Percentiles rank a stretch among this genome's conserved stretches.
Conservation (phyloP, 1,140 invertebrate species). For the Nasonia longicornis region DNA sequence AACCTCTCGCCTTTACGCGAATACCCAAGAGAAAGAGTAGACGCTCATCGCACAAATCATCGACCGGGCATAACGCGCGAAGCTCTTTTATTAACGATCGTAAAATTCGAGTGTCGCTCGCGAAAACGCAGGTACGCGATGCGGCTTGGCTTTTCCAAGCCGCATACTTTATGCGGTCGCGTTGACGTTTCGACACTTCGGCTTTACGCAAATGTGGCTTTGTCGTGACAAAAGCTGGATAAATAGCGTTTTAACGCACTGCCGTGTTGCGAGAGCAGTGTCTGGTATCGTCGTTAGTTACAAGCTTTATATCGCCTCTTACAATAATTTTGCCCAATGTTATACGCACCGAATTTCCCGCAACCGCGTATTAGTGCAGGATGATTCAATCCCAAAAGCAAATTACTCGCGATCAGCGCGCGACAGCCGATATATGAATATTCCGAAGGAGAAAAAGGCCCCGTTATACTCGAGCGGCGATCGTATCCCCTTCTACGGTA, state of each 20-base stretch:
- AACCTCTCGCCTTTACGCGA: not conserved
- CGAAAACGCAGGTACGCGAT: too few species aligned
- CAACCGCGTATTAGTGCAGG: too few species aligned
- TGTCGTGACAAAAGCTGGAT: not conserved
- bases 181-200: not conserved
- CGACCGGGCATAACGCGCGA: not conserved
- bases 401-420: not conserved
- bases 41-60: conserved; percentile 26
- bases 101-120: conserved; percentile 4
- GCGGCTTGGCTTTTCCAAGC: too few species aligned
- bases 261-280: not conserved
- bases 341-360: too few species aligned
- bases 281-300: not conserved
- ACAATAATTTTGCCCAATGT: too few species aligned
- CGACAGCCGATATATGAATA: not conserved
- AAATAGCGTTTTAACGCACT: not conserved
- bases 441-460: conserved; percentile 8
- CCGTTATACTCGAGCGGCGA: not conserved
- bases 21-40: not conserved
- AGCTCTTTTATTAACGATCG: conserved; percentile 17
- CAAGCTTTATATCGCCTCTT: not conserved
- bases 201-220: not conserved
- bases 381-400: not conserved
- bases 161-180: not conserved
- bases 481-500: conserved; percentile 6